Base-by-base conservation (phyloP, 2,113 vertebrate species). In the Daboia siamensis region DNA sequence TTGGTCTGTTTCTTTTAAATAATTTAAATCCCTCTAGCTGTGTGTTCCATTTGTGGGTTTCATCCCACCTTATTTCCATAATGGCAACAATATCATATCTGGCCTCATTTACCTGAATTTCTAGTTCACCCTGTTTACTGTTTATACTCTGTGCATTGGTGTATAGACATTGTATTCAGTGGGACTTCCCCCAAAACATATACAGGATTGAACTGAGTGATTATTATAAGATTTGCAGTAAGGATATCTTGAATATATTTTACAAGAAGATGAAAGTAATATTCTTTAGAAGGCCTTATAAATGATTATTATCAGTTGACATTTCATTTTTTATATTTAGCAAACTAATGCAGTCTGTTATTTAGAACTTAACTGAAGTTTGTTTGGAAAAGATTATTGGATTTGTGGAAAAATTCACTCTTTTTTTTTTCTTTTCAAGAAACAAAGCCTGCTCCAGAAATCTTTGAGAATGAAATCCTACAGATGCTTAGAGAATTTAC, bases 401-500 rank as follows among this genome's bases (percentile, higher is more conserved):
- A 86, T 33, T 24, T 80, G 10, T 88, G 80, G 0, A 0, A 2
- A 85, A 56, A 3, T 39, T 48, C 10, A 44, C 21, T 24, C 23
- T 87, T 5, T 15, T 5, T 3, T 10, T 3, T 10, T 5, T 39
- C 92, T 26, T 9, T 55, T 85, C 0, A 95, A 98, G 97, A 97
- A 92, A 97, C 97, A 0, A 98, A 98, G 93, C 97, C 97, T 0
- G 55, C 97, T 0, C 98, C 98, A 0, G 95, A 94, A 0, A 96
- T 97, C 54, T 97, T 98, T 2, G 97, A 98, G 87, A 97, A 95
- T 0, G 98, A 98, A 1, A 96, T 98, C 74, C 95, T 99, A 98
- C 97, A 98, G 24, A 95, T 99, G 97, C 97, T 99, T 90, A 98
- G 98, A 94, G 99, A 99, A 33, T 99, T 99, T 26, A 94, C 99